These are phyloP conservation scores for Zelostemma sp. DNA, from an alignment of 1,140 invertebrate genomes.

Conservation along the genomic window DNA sequence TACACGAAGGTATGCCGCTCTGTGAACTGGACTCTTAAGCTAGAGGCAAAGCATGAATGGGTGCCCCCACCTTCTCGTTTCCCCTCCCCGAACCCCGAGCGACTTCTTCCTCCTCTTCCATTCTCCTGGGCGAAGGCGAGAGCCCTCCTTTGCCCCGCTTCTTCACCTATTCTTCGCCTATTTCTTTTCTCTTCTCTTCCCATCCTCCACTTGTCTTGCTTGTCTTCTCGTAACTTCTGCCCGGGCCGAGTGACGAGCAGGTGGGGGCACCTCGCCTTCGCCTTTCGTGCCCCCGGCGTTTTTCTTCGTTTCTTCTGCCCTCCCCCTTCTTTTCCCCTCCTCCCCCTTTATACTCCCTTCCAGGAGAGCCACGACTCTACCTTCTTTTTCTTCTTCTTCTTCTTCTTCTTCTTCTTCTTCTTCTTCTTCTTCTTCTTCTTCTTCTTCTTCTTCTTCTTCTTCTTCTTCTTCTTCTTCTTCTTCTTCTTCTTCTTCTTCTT, in stretches of 20 bases:
- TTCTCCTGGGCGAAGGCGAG: too few relatives aligned
- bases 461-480: constrained; percentile 22
- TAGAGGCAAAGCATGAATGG: constrained; percentile 70
- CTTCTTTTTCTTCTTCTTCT: constrained; percentile 12
- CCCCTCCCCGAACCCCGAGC: constrained; percentile 20
- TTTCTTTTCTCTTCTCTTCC: constrained; percentile 48
- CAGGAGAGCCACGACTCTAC: constrained; percentile 17
- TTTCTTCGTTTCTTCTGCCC: constrained; percentile 26
- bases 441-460: constrained; percentile 23
- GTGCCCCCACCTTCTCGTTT: constrained; percentile 61
- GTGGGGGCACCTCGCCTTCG: constrained; percentile 24
- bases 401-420: constrained; percentile 16
- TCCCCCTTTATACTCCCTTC: constrained; percentile 13
- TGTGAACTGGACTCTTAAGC: constrained; percentile 68
- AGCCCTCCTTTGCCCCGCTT: constrained; percentile 11
- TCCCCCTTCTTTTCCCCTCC: constrained; percentile 19
- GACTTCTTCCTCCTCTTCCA: constrained; percentile 16
- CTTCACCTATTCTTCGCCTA: constrained; percentile 46
- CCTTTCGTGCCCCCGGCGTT: constrained; percentile 23
- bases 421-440: constrained; percentile 10
- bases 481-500: constrained; percentile 10
- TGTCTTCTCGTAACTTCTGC: constrained; percentile 33
- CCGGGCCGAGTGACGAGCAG: constrained; percentile 15
- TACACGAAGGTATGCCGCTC: constrained; percentile 65
- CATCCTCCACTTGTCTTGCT: constrained; percentile 31